Evolutionary conservation across 1,140 invertebrate genomes (phyloP), one percentile per base, ranked within the genome.

Genomic region (Solenopsis invicta): DNA sequence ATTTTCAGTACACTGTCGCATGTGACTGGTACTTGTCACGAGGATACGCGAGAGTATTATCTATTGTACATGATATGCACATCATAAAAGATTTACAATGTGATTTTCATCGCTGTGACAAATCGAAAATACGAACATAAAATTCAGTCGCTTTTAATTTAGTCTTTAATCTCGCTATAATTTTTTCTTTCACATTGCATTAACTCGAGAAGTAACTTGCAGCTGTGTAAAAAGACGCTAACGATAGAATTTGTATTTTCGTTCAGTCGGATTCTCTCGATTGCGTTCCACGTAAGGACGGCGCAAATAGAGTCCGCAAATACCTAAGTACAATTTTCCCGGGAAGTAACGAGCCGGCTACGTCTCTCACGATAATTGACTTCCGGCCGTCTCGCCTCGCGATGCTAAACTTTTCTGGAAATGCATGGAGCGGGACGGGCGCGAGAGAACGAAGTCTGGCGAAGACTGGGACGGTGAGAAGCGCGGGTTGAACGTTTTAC

Each of bases 401-500:
- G 62, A 81, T 56, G 85, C 64, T 54, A 89, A 90, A 90, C 88
- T 90, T 90, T 72, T 75, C 85, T 61, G 61, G 50, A 61, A 80
- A 67, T 50, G 71, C 75, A 77, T 37, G 24, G 13, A 90, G 61
- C 45, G 80, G 75, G 54, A 80, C 34, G 64, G 18, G 24, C 75
- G 41, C 24, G 50, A 24, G 71, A 77, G 77, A 48, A 45, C 56
- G 16, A 69, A 62, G 74, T 59, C 16, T 56, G 5, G 18, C 52
- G 81, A 21, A 66, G 87, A 56, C 71, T 41, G 87, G 61, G 18
- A 77, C 48, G 37, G 64, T 71, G 45, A 82, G 75, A 82, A 86
- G 48, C n/a, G 56, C 37, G 59, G 21, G 66, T 59, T 82, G 78
- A 84, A 45, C 67, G 80, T 84, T 84, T 74, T 48, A 74, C 52